Evolutionary conservation across 2,113 vertebrate species (phyloP).

Genomic region (Hippocampus barbouri): DNA sequence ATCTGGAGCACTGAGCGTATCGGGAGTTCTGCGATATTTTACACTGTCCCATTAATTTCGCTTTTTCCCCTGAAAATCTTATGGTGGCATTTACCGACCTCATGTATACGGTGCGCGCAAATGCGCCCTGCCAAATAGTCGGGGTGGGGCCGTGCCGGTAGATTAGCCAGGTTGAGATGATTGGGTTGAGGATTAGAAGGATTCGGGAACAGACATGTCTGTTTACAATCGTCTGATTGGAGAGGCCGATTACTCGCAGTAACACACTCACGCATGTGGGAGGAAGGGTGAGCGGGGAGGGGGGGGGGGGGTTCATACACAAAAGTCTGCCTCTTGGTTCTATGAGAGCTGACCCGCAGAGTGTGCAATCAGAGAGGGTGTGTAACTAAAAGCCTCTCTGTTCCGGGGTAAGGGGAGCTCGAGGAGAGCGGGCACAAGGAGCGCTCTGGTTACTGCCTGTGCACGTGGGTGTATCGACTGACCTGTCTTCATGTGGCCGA

Average conservation of each 20-base stretch:
- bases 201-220: slow-evolving; percentile 55
- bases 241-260: slow-evolving; percentile 48
- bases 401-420: slow-evolving; percentile 68
- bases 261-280: slow-evolving; percentile 4
- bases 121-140: not conserved
- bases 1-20: too few relatives aligned
- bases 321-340: slow-evolving; percentile 31
- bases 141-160: slow-evolving; percentile 31
- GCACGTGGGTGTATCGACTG: slow-evolving; percentile 43
- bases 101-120: slow-evolving; percentile 3
- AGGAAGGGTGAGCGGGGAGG: not conserved
- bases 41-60: too few relatives aligned
- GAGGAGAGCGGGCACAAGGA: slow-evolving; percentile 54
- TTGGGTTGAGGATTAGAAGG: slow-evolving; percentile 66
- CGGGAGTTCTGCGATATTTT: too few relatives aligned
- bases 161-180: slow-evolving; percentile 64
- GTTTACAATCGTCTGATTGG: slow-evolving; percentile 67
- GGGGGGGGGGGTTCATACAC: slow-evolving; percentile 7
- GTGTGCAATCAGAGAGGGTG: slow-evolving; percentile 74
- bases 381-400: slow-evolving; percentile 64
- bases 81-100: slow-evolving; percentile 52
- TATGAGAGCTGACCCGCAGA: slow-evolving; percentile 53
- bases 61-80: slow-evolving; percentile 19
- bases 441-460: slow-evolving; percentile 68
- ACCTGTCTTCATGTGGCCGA: slow-evolving; percentile 56